Evolutionary conservation across 2,888 invertebrate genomes (phyloP).

Genomic region (Leptopilina syphax): DNA sequence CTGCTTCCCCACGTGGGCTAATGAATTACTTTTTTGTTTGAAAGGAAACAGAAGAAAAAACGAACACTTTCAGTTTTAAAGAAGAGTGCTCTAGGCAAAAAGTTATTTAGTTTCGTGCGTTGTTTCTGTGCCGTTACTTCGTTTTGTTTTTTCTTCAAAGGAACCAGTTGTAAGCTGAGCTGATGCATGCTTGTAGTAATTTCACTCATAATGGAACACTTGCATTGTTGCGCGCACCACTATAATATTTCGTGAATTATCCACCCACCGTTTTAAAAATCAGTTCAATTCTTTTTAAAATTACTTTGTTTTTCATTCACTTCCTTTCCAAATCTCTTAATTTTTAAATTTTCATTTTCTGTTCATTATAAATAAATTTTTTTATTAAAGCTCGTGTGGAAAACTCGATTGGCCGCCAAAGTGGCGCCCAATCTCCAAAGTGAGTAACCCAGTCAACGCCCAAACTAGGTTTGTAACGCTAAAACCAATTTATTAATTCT

Average conservation of each 20-base stretch:
- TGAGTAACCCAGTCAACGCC: no score
- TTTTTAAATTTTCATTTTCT: no score
- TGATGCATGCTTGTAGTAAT: slow-evolving; percentile 50
- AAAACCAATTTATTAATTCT: no score
- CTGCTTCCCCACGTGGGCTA: slow-evolving; percentile 37
- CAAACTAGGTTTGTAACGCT: no score
- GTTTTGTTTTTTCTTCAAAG: slow-evolving; percentile 34
- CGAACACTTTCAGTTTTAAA: slow-evolving; percentile 32
- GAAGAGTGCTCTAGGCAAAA: slow-evolving; percentile 21
- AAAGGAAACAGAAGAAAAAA: background rate
- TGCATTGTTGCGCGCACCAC: slow-evolving; percentile 39
- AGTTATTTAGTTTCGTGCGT: slow-evolving; percentile 31
- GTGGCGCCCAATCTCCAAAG: no score
- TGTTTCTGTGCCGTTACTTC: slow-evolving; percentile 32
- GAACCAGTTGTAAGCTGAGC: slow-evolving; percentile 56
- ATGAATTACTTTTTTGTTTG: slow-evolving; percentile 46
- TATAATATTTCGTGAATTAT: slow-evolving; percentile 42
- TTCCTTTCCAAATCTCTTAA: no score
- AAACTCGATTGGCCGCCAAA: no score
- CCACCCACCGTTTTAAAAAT: slow-evolving; percentile 21
- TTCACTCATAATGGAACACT: slow-evolving; percentile 52
- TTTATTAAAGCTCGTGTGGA: no score
- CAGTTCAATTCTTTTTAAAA: background rate
- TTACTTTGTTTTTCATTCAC: background rate
- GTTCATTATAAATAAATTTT: no score